A percentile compares a stretch with the other conserved stretches of the same genome.
These are phyloP conservation scores for Tupaia tana DNA, from an alignment of 2,113 vertebrate species.

Conservation along the genomic window DNA sequence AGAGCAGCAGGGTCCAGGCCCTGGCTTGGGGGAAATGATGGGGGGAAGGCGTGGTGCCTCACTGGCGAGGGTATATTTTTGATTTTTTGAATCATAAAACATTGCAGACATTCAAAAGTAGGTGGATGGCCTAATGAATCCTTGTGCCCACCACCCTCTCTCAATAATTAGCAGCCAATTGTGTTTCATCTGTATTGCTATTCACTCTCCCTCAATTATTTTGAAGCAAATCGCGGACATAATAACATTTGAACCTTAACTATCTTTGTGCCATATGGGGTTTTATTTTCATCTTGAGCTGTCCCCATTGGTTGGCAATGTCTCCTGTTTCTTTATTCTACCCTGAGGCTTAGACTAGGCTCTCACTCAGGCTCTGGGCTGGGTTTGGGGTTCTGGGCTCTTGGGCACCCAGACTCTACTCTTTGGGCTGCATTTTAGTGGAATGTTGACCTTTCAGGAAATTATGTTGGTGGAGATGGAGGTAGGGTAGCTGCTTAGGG, in stretches of 20 bases:
- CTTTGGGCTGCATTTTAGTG: not conserved
- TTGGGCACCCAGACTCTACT: not conserved
- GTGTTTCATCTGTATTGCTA: not conserved
- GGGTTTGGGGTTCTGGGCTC: not conserved
- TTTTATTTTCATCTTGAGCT: not conserved
- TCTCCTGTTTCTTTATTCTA: not conserved
- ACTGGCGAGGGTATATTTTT: not conserved
- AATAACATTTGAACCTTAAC: not conserved
- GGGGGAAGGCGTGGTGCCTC: not conserved
- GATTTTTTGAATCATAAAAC: not conserved
- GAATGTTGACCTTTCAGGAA: not conserved
- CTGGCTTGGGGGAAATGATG: not conserved
- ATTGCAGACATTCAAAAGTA: not conserved
- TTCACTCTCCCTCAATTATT: not conserved
- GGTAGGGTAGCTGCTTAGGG: not conserved
- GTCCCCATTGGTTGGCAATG: not conserved
- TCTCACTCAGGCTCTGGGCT: not conserved
- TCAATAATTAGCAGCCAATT: not conserved
- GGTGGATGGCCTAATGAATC: not conserved
- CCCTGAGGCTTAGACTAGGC: not conserved
- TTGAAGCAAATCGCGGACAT: not conserved
- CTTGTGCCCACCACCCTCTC: not conserved
- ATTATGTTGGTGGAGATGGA: not conserved
- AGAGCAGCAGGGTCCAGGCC: conserved; percentile 23
- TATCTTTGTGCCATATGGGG: not conserved